Base-by-base conservation (phyloP, 2,113 vertebrate genomes). In the Camelus dromedarius region DNA sequence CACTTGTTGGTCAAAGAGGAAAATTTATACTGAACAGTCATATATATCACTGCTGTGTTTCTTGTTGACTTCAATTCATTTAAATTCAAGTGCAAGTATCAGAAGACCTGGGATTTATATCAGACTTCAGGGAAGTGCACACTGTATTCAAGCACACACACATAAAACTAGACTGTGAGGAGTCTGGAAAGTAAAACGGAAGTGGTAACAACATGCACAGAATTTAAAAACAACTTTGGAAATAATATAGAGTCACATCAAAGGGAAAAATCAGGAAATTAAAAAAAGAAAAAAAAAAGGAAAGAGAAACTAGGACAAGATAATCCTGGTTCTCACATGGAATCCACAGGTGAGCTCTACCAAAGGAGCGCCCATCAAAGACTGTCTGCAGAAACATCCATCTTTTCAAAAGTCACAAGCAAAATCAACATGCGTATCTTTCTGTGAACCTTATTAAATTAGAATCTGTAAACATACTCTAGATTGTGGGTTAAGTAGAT, bases 81-180 rank as follows among this genome's bases (percentile, higher is more conserved):
- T 93, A 62, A 32, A 67, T 50, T 91, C 38, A 89, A 69, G 50
- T 30, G 69, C 8, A 96, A 9, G 35, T 66, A 16, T 22, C 22
- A 92, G 62, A 97, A 96, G 77, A 69, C 11, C 24, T 73, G 48
- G 50, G 46, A 19, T 96, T 97, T 95, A 28, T 48, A 58, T 56
- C 84, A 70, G 1, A 69, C 60, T 84, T 62, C 48, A 46, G 11
- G 58, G n/a, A 94, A 91, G 5, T 66, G 6, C 16, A 58, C 11
- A 48, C 50, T 50, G 50, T 62, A 56, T 64, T 69, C 32, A 96
- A 66, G 7, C 8, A 67, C 18, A 72, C 6, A 62, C 30, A 82
- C 28, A 38, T 42, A 80, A 70, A 89, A 91, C n/a, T 50, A 85
- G 67, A 64, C 56, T 15, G 2, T 42, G n/a, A 89, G 70, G 50